Percentiles rank a stretch among this genome's conserved stretches.
phyloP scores from a whole-genome alignment of 2,888 invertebrate species.

The Conops quadrifasciatus region DNA sequence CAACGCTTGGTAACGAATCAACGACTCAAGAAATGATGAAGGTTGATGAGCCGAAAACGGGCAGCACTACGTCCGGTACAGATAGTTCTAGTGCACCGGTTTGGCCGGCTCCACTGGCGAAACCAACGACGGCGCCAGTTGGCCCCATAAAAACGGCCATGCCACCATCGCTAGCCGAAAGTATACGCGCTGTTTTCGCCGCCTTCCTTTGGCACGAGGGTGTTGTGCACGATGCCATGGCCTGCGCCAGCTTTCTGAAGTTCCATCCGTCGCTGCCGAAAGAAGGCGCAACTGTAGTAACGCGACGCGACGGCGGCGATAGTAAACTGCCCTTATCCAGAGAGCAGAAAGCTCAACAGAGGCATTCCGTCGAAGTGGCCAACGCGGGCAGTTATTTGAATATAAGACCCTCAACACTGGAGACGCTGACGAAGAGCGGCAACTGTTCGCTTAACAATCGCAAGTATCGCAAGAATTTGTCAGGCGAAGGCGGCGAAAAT shows the following conservation, averaged over 20 bases:
- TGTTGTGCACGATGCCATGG: slow-evolving; percentile 97
- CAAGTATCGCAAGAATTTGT: slow-evolving; percentile 66
- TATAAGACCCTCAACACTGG: slow-evolving; percentile 81
- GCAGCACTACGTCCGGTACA: slow-evolving; percentile 51
- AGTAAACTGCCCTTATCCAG: slow-evolving; percentile 58
- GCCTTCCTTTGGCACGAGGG: slow-evolving; percentile 97
- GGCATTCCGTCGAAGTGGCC: slow-evolving; percentile 89
- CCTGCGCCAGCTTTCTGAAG: slow-evolving; percentile 94
- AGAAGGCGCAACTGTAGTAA: slow-evolving; percentile 79
- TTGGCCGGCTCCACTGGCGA: slow-evolving; percentile 46
- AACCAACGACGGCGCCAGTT: slow-evolving; percentile 39
- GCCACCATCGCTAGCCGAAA: slow-evolving; percentile 91
- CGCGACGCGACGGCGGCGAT: slow-evolving; percentile 67
- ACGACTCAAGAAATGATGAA: slow-evolving; percentile 45
- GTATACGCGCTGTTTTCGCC: slow-evolving; percentile 93
- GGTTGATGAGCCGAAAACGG: slow-evolving; percentile 46
- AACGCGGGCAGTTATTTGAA: slow-evolving; percentile 78
- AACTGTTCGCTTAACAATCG: slow-evolving; percentile 82
- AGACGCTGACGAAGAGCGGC: slow-evolving; percentile 79
- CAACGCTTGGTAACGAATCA: slow-evolving; percentile 16
- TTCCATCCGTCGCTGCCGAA: slow-evolving; percentile 90
- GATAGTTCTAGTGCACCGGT: slow-evolving; percentile 54
- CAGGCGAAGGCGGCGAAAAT: slow-evolving; percentile 43
- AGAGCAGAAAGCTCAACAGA: slow-evolving; percentile 75
- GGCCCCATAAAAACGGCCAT: slow-evolving; percentile 79